A percentile compares a stretch with the other conserved stretches of the same genome.
Evolutionary conservation across 2,888 invertebrate genomes (phyloP).

Genomic region (Tiphia femorata): DNA sequence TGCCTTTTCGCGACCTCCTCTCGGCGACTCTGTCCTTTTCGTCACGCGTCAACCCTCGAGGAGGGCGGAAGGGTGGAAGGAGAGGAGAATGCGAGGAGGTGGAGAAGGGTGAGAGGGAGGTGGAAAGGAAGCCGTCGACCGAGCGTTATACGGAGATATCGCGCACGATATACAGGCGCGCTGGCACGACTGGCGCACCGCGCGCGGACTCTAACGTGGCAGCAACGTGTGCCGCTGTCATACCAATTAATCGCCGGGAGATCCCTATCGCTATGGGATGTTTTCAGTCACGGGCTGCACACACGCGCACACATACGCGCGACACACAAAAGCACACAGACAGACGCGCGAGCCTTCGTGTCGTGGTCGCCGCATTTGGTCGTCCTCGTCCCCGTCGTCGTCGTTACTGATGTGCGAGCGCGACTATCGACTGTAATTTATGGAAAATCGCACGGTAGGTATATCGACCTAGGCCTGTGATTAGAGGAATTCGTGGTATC

Average conservation of each 20-base stretch:
- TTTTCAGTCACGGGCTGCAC: constrained; percentile 45
- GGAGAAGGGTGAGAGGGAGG: neutral
- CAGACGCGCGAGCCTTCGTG: too few species aligned
- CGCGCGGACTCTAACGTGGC: too few species aligned
- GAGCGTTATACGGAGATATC: constrained; percentile 45
- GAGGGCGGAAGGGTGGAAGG: neutral
- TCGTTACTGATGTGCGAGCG: too few species aligned
- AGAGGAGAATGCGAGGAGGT: constrained; percentile 1
- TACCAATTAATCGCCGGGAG: constrained; percentile 66
- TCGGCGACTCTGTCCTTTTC: neutral
- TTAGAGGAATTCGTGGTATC: too few species aligned
- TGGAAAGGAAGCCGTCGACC: constrained; percentile 34
- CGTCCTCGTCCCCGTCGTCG: too few species aligned
- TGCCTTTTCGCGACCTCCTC: neutral
- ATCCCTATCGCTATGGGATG: constrained; percentile 46
- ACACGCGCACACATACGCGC: too few species aligned
- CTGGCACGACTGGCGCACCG: constrained; percentile 30
- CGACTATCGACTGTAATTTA: too few species aligned
- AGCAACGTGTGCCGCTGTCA: constrained; percentile 61
- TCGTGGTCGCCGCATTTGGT: too few species aligned
- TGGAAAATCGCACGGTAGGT: too few species aligned
- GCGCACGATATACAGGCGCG: constrained; percentile 39
- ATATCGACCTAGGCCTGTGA: too few species aligned
- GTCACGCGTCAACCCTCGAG: neutral
- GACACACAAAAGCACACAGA: too few species aligned